Evolutionary conservation across 1,140 invertebrate species (phyloP).

Genomic region (Diabrotica undecimpunctata): DNA sequence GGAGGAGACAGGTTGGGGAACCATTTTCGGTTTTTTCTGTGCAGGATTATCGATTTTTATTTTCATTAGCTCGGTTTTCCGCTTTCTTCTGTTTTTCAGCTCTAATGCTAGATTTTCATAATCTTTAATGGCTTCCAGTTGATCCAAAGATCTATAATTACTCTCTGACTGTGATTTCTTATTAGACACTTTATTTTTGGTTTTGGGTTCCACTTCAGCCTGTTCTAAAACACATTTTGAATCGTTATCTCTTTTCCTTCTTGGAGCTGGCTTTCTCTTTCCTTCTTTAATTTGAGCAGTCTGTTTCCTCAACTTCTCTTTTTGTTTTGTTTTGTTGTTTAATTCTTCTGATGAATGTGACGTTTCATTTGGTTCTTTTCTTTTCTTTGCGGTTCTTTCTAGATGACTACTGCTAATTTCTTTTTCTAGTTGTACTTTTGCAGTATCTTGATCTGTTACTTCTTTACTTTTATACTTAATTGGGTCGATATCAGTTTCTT

Average conservation of each 20-base stretch:
- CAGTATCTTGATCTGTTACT: constrained; percentile 14
- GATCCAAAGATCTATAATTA: not conserved
- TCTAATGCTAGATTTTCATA: constrained; percentile 10
- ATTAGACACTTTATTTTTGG: too few relatives aligned
- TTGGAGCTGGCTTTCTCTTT: constrained; percentile 4
- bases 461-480: constrained; percentile 9
- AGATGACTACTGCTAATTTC: not conserved
- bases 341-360: too few relatives aligned
- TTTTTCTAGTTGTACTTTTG: constrained; percentile 22
- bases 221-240: constrained; percentile 4
- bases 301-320: too few relatives aligned
- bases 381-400: too few relatives aligned
- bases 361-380: too few relatives aligned
- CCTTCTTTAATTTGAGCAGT: too few relatives aligned
- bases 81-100: constrained; percentile 12
- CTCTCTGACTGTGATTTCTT: too few relatives aligned
- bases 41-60: constrained; percentile 13
- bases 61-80: constrained; percentile 17
- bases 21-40: constrained; percentile 17
- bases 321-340: too few relatives aligned
- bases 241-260: constrained; percentile 14
- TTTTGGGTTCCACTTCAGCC: too few relatives aligned
- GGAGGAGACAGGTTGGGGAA: not conserved
- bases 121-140: constrained; percentile 4
- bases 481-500: not conserved